Base-by-base conservation (phyloP, 2,888 invertebrate genomes). In the Cryptocephalus primarius region DNA sequence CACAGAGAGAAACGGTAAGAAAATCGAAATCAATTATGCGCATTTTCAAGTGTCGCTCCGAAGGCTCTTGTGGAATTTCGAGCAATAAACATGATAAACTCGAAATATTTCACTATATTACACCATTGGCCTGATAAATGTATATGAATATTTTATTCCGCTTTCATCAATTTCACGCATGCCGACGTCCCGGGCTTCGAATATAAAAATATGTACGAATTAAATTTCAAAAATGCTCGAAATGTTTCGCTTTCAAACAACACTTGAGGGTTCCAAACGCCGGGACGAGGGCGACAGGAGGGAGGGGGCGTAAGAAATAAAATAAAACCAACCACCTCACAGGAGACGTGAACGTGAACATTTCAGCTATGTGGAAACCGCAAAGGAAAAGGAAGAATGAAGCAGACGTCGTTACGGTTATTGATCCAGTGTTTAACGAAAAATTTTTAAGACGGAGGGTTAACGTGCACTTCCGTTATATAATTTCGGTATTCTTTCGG, bases 121-220 rank as follows among this genome's bases (percentile, higher is more conserved):
- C 40, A 32, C 42, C 33, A 39, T 31, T 42, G 34, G 11, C 42
- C 34, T 42, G 34, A 42, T 41, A 39, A 49, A 45, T 45, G 32
- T 48, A 40, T 48, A 40, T 43, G 34, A 48, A 48, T 46, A 45
- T 45, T 48, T 48, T 42, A 31, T 53, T 54, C 52, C 48, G 47
- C 52, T 55, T 52, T 45, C 54, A 46, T 51, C 54, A 51, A 54
- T 57, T 57, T 52, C 44, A 44, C 44, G 50, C 55, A 48, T 51
- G 49, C 53, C 52, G 50, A 44, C 50, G 39, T 48, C 34, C 38
- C 34, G n/a, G 11, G 42, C 42, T 41, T 32, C 33, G 51, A 49
- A 53, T 51, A 47, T 48, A 51, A 51, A 55, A 57, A 57, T 55
- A 55, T 51, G 51, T 51, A 46, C 42, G 55, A 57, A 57, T 57